Conservation (phyloP, 1,140 invertebrate genomes). For the Pseudachorutes palmiensis region DNA sequence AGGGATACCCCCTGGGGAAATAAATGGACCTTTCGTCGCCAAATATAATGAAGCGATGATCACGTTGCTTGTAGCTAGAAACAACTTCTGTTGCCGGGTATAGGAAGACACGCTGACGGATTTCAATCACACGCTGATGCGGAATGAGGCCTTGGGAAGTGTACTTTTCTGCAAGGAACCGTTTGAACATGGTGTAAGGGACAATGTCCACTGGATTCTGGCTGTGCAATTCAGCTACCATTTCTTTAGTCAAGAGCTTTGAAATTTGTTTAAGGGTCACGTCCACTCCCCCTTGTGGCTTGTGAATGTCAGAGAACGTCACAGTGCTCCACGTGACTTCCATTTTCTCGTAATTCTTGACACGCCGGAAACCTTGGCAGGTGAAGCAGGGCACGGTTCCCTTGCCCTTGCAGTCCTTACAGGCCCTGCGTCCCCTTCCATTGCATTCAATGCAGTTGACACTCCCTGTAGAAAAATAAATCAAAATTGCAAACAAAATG, state of each 20-base stretch:
- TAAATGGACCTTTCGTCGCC: neutral
- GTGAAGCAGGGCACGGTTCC: neutral
- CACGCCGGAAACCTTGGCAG: conserved; percentile 1
- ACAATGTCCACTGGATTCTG: neutral
- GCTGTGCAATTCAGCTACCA: neutral
- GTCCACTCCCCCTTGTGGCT: neutral
- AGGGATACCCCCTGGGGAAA: neutral
- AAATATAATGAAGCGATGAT: neutral
- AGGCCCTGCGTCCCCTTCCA: neutral
- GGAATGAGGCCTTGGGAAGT: neutral
- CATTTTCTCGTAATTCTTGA: conserved; percentile 1
- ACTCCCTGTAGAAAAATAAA: neutral
- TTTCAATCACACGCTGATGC: neutral
- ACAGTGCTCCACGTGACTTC: neutral
- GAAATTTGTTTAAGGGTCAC: neutral
- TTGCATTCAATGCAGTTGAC: neutral
- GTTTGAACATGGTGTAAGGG: neutral
- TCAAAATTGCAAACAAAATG: neutral
- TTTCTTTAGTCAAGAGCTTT: neutral
- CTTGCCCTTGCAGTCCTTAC: neutral
- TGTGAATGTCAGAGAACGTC: neutral
- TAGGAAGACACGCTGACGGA: neutral
- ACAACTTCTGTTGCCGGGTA: neutral
- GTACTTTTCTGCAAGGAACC: neutral
- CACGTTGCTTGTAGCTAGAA: neutral